A percentile compares a stretch with the other conserved stretches of the same genome.
phyloP scores from a whole-genome alignment of 2,797 vertebrate species.

The Uromys caudimaculatus region DNA sequence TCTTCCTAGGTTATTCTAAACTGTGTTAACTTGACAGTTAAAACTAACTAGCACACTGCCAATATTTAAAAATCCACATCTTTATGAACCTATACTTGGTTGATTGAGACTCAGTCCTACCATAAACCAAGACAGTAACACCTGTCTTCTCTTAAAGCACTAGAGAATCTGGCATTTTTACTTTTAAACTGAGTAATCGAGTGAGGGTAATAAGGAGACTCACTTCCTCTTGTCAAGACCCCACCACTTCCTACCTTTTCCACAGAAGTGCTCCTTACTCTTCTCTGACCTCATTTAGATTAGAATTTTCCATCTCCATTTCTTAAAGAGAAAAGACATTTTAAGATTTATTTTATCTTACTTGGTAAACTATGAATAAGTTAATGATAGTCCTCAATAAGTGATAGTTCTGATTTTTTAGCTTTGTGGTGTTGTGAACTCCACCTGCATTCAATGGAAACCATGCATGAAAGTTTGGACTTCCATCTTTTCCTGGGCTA shows the following conservation, averaged over 20 bases:
- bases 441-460: not conserved
- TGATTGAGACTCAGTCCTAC: not conserved
- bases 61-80: not conserved
- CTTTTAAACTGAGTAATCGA: not conserved
- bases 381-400: not conserved
- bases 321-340: not conserved
- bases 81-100: not conserved
- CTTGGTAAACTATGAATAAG: not conserved
- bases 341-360: slow-evolving; percentile 19
- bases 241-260: not conserved
- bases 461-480: not conserved
- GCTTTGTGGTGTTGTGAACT: not conserved
- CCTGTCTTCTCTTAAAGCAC: not conserved
- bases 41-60: not conserved
- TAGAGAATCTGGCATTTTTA: not conserved
- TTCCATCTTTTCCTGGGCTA: not conserved
- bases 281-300: not conserved
- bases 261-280: not conserved
- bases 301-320: not conserved
- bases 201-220: not conserved
- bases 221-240: not conserved
- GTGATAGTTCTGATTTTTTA: not conserved
- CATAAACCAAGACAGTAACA: not conserved
- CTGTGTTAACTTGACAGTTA: not conserved
- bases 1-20: not conserved